Conservation (phyloP, 1,140 invertebrate genomes). For the Drosophila dunni region DNA sequence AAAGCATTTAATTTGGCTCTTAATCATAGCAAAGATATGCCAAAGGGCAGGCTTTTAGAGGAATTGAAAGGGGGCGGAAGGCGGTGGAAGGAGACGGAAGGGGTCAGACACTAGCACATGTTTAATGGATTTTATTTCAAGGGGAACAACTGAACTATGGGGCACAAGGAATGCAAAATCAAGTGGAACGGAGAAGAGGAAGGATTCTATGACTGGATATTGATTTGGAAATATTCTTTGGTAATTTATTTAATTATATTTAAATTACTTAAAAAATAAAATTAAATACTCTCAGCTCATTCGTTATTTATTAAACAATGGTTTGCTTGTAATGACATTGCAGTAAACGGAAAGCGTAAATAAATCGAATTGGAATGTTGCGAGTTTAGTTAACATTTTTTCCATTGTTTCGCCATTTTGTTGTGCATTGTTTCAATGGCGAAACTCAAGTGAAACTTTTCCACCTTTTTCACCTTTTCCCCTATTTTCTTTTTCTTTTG, state of each 20-base stretch:
- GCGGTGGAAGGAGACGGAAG: not conserved
- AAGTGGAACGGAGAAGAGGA: too few relatives aligned
- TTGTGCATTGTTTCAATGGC: conserved; percentile 22
- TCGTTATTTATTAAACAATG: not conserved
- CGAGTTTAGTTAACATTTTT: not conserved
- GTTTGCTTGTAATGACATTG: conserved; percentile 4
- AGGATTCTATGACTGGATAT: too few relatives aligned
- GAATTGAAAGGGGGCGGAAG: not conserved
- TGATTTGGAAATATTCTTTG: too few relatives aligned
- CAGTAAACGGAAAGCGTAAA: not conserved
- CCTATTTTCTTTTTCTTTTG: not conserved
- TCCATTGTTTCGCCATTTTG: conserved; percentile 8
- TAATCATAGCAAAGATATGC: conserved; percentile 16
- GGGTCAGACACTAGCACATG: too few relatives aligned
- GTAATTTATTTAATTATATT: too few relatives aligned
- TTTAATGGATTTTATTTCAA: too few relatives aligned
- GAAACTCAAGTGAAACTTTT: conserved; percentile 27
- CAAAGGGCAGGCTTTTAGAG: not conserved
- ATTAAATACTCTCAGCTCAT: not conserved
- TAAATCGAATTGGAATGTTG: conserved; percentile 1
- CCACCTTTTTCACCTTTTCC: conserved; percentile 13
- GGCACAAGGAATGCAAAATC: too few relatives aligned
- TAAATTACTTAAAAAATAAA: too few relatives aligned
- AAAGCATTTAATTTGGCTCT: conserved; percentile 22
- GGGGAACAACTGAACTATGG: too few relatives aligned